Conservation (phyloP, 2,113 vertebrate genomes). For the Propithecus coquereli region DNA sequence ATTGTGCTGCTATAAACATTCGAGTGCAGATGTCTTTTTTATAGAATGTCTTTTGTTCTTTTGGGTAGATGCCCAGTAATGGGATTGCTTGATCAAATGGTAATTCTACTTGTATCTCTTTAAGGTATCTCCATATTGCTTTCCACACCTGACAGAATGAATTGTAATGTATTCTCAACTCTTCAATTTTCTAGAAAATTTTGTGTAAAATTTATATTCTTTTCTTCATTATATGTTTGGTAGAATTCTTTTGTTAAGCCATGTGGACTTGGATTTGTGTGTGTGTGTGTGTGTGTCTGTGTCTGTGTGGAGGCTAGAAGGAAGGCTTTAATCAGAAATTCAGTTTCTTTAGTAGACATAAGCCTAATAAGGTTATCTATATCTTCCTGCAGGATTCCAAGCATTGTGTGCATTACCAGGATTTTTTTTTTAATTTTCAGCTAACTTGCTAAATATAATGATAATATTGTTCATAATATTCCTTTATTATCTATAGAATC, state of each 20-base stretch:
- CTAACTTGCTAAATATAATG: not conserved
- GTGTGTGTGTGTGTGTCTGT: no score
- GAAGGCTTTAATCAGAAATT: not conserved
- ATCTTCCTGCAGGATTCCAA: not conserved
- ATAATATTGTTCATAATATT: not conserved
- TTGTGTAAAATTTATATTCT: not conserved
- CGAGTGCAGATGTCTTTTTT: no score
- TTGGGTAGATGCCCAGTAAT: no score
- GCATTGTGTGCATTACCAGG: not conserved
- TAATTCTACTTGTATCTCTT: no score
- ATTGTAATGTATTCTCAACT: not conserved
- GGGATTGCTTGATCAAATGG: no score
- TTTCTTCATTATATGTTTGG: not conserved
- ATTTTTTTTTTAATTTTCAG: not conserved
- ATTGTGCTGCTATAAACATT: no score
- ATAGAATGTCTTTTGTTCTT: no score
- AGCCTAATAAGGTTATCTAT: not conserved
- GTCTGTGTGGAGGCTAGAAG: not conserved
- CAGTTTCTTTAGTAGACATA: not conserved
- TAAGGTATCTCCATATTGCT: no score
- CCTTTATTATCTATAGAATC: not conserved
- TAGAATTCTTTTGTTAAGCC: not conserved
- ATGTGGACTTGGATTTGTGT: not conserved
- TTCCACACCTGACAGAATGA: no score
- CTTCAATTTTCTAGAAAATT: not conserved